Base-by-base conservation (phyloP, 2,113 vertebrate genomes). In the Oceanites oceanicus region DNA sequence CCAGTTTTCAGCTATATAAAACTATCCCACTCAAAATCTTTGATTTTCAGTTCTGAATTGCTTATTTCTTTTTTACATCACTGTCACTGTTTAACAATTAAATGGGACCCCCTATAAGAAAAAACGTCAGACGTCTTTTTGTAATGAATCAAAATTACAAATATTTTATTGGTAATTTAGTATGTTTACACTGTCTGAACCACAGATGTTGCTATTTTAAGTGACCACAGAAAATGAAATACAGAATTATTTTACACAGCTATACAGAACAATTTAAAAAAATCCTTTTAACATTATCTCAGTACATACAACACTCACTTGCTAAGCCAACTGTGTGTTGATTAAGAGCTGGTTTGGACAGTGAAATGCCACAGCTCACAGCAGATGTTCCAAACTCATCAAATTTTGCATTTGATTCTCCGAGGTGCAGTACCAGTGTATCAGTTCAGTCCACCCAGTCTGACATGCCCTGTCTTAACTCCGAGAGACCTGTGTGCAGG, bases 151-250 rank as follows among this genome's bases (percentile, higher is more conserved):
- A 88, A 96, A 94, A 93, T 88, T 93, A 80, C 90, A 94, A 85
- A 90, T 92, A 95, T 87, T 96, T 98, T 98, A 98, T 98, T 98
- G 94, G 83, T 76, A 91, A 91, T 92, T 95, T 93, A 80, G 18
- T 95, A 96, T 91, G 84, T 92, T 98, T 97, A 97, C 67, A 93
- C 52, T 90, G 82, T 50, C 89, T 86, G 87, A 97, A 96, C 65
- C 53, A 86, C 23, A 94, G 30, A 63, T 79, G 52, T 73, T 96
- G 62, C 29, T 94, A 90, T 90, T 96, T 96, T 94, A 95, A 96
- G 85, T 94, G 91, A 94, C 58, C 44, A 91, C n/a, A 82, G 61
- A 85, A 96, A 95, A 78, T 45, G 94, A 96, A 96, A 96, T 94
- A 96, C 6, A 96, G 70, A 91, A 93, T 94, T 97, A 95, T 88